These are phyloP conservation scores for Bungarus multicinctus DNA, from an alignment of 2,113 vertebrate genomes.

Conservation along the genomic window DNA sequence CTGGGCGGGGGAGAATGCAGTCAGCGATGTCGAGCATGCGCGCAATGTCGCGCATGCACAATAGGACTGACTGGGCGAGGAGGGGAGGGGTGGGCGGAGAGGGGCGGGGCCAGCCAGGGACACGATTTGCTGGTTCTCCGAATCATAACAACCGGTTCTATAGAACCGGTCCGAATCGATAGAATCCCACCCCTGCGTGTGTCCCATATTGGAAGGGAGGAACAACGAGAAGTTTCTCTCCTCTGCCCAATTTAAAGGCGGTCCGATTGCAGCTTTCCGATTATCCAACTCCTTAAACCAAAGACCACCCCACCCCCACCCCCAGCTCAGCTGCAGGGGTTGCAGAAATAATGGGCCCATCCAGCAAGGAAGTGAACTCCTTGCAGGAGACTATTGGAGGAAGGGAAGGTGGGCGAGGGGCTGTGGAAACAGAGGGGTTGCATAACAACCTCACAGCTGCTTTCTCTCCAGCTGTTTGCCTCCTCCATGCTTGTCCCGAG, in stretches of 20 bases:
- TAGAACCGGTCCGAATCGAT: too few species aligned
- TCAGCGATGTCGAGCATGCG: too few species aligned
- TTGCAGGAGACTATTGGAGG: not conserved
- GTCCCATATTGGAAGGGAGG: not conserved
- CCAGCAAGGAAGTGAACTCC: not conserved
- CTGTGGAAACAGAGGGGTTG: not conserved
- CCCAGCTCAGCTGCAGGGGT: not conserved
- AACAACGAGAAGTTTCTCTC: not conserved
- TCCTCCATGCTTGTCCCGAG: not conserved
- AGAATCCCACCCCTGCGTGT: not conserved
- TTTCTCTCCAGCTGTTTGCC: not conserved
- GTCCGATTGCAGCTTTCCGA: not conserved
- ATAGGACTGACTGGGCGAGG: too few species aligned
- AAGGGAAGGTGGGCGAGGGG: not conserved
- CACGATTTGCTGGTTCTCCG: too few species aligned
- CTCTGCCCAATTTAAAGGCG: not conserved
- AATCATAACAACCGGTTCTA: too few species aligned
- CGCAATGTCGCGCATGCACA: too few species aligned
- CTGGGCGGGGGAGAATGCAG: too few species aligned
- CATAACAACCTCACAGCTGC: not conserved
- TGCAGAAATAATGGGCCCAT: not conserved
- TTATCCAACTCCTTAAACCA: not conserved
- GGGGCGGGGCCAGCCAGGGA: too few species aligned
- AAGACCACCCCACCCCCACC: not conserved
- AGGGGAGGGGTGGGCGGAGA: too few species aligned